Evolutionary conservation across 2,113 vertebrate genomes (phyloP).

Genomic region (Numida meleagris): DNA sequence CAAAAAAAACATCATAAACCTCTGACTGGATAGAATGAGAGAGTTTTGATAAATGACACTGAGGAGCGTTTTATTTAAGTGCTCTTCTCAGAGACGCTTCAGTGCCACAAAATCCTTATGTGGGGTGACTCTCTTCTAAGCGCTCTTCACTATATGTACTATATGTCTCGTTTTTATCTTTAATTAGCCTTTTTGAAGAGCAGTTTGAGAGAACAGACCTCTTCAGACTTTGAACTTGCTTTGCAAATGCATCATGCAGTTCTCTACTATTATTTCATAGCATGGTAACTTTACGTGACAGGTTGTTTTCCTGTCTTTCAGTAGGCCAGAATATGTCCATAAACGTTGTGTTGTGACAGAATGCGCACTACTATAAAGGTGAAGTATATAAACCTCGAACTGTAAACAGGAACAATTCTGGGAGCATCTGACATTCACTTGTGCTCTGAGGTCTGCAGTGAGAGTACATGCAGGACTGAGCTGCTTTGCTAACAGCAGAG

Average conservation of each 20-base stretch:
- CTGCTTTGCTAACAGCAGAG: conserved; percentile 57
- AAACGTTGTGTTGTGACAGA: neutral
- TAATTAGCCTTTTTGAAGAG: neutral
- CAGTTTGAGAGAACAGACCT: neutral
- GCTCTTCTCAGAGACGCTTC: neutral
- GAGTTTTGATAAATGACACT: neutral
- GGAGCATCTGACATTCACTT: neutral
- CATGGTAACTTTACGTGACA: neutral
- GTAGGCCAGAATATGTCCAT: neutral
- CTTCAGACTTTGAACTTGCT: neutral
- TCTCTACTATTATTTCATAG: neutral
- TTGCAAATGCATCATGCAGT: neutral
- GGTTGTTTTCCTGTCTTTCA: neutral
- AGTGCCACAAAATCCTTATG: neutral
- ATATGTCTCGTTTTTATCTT: neutral
- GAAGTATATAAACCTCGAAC: neutral
- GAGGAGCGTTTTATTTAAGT: neutral
- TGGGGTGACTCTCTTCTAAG: neutral
- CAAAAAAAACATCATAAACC: neutral
- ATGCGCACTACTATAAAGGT: neutral
- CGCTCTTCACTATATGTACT: neutral
- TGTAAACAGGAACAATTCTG: neutral
- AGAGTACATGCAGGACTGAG: neutral
- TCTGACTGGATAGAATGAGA: neutral
- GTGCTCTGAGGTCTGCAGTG: too few relatives aligned